Evolutionary conservation across 2,888 invertebrate genomes (phyloP), one percentile per base, ranked within the genome.

Genomic region (Miltochrista miniata): DNA sequence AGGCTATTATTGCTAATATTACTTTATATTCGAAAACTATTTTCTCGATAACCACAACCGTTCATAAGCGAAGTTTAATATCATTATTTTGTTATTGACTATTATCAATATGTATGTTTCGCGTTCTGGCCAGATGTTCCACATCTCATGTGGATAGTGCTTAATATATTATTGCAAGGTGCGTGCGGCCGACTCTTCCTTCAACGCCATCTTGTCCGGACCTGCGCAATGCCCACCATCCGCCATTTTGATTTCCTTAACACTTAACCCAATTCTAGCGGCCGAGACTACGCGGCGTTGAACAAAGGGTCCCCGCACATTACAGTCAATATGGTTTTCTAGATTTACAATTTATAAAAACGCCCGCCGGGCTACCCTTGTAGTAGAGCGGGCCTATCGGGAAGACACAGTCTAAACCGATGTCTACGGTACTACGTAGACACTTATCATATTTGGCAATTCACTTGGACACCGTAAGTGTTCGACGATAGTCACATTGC

Each of bases 11-110:
- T 90, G 90, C 90, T 90, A 90, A 90, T 76, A 81, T 79, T 87
- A 83, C 81, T 84, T 87, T 83, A 86, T 86, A 88, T 79, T 85
- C 87, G 85, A 87, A 85, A 90, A 86, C 88, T 89, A 90, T 89
- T 86, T 70, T 89, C 85, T 85, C 89, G 88, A 85, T 88, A 85
- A 90, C 87, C 91, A 91, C 91, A 90, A 90, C 91, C 90, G 84
- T 90, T 90, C 90, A 90, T 91, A 91, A 91, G 90, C 90, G 90
- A 90, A 89, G 89, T 90, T 85, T 83, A 89, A 88, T 85, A 87
- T 85, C 85, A 87, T 85, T 83, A 85, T 83, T 81, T 85, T 83
- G 85, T 86, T 87, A 88, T 88, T 89, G 88, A 90, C 89, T 85
- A 87, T 85, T 82, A 83, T 72, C 83, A 87, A 86, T 86, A 87